Conservation (phyloP, 37 sponge, comb jelly and placozoan species). For the Haliclona indistincta region DNA sequence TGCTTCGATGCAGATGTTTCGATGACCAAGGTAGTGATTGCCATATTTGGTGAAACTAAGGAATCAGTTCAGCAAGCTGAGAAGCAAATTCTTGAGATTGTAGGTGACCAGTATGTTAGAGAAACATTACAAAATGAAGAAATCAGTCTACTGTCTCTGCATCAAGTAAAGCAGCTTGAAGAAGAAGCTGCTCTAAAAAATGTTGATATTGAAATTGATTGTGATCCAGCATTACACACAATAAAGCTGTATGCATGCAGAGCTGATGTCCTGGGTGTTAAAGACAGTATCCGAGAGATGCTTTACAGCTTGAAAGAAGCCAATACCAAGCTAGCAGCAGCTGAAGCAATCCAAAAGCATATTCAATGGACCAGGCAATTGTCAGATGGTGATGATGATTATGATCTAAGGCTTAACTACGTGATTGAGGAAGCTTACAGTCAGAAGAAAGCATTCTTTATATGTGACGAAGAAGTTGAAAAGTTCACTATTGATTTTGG, state of each 20-base stretch:
- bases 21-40: too few species aligned
- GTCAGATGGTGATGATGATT: conserved; percentile 27
- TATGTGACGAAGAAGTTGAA: background rate
- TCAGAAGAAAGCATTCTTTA: background rate
- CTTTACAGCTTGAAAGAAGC: background rate
- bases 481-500: conserved; percentile 30
- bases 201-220: conserved; percentile 41
- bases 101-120: conserved; percentile 18
- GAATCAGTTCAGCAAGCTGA: conserved; percentile 18
- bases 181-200: background rate
- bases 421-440: conserved; percentile 43
- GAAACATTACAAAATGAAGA: conserved; percentile 22
- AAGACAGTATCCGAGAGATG: background rate
- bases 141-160: background rate
- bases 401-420: conserved; percentile 22
- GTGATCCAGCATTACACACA: conserved; percentile 7
- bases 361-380: conserved; percentile 37
- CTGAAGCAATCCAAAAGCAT: conserved; percentile 25
- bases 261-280: background rate
- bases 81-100: background rate
- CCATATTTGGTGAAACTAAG: conserved; percentile 35
- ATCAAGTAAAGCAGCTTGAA: background rate
- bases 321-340: conserved; percentile 17
- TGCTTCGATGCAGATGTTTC: background rate
- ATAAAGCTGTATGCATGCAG: background rate